Percentiles rank a stretch among this genome's conserved stretches.
Conservation (phyloP, 2,113 vertebrate genomes). For the Xenus cinereus region DNA sequence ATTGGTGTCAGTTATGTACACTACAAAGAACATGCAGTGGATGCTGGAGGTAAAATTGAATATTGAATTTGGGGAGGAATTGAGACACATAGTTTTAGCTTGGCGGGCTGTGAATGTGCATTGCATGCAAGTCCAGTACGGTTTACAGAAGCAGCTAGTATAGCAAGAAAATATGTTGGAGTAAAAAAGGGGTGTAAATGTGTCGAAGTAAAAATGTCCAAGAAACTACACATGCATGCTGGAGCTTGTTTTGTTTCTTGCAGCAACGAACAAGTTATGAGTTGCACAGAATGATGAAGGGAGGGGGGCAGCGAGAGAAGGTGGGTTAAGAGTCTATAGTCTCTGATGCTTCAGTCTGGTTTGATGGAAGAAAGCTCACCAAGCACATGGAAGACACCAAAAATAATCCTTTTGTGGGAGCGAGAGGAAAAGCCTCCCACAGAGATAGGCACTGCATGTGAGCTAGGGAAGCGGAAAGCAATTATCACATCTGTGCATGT, state of each 20-base stretch:
- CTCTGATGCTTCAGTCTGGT: background rate
- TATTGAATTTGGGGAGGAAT: background rate
- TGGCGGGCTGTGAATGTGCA: background rate
- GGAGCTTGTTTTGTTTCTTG: background rate
- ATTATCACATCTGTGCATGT: constrained; percentile 2
- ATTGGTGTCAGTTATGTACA: background rate
- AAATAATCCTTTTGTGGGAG: background rate
- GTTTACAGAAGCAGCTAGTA: background rate
- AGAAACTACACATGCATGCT: background rate
- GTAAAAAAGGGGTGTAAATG: background rate
- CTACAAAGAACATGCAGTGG: background rate
- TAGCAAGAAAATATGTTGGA: background rate
- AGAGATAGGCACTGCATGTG: background rate
- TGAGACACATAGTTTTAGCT: background rate
- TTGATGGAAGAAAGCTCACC: background rate
- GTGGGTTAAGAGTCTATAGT: background rate
- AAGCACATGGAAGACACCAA: background rate
- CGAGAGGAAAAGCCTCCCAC: constrained; percentile 21
- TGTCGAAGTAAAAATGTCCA: background rate
- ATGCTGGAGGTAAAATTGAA: background rate
- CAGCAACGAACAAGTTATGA: background rate
- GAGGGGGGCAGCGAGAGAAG: background rate
- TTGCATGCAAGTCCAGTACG: background rate
- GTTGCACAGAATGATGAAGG: background rate
- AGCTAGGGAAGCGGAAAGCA: background rate